Evolutionary conservation across 2,797 vertebrate species (phyloP).

Genomic region (Odontamblyopus lacepedii): DNA sequence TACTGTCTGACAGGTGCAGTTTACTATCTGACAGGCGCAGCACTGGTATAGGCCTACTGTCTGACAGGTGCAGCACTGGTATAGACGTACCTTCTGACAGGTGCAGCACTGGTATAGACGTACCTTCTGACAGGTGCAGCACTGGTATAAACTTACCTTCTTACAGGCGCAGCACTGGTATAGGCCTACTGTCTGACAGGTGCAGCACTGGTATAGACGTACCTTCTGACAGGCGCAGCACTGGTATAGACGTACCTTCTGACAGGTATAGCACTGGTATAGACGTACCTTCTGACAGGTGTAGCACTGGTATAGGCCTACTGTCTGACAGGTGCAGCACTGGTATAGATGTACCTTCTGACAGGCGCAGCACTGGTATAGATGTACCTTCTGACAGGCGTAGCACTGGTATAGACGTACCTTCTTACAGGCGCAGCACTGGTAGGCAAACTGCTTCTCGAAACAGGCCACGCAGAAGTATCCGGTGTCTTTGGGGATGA

Average conservation of each 20-base stretch:
- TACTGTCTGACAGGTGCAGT: not conserved
- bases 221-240: not conserved
- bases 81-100: not conserved
- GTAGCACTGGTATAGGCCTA: not conserved
- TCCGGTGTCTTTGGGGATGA: slow-evolving; percentile 90
- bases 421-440: slow-evolving; percentile 94
- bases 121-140: not conserved
- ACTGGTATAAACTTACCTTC: not conserved
- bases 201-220: not conserved
- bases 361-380: not conserved
- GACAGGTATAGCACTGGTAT: not conserved
- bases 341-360: not conserved
- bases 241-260: not conserved
- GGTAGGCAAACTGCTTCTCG: slow-evolving; percentile 93
- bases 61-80: not conserved
- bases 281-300: not conserved
- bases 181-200: not conserved
- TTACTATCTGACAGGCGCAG: too few relatives aligned
- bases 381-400: slow-evolving; percentile 30
- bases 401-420: slow-evolving; percentile 64
- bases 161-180: not conserved
- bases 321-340: not conserved
- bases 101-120: not conserved
- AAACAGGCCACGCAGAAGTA: slow-evolving; percentile 93
- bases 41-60: not conserved